phyloP scores from a whole-genome alignment of 2,888 invertebrate genomes.

The Nebria salina region DNA sequence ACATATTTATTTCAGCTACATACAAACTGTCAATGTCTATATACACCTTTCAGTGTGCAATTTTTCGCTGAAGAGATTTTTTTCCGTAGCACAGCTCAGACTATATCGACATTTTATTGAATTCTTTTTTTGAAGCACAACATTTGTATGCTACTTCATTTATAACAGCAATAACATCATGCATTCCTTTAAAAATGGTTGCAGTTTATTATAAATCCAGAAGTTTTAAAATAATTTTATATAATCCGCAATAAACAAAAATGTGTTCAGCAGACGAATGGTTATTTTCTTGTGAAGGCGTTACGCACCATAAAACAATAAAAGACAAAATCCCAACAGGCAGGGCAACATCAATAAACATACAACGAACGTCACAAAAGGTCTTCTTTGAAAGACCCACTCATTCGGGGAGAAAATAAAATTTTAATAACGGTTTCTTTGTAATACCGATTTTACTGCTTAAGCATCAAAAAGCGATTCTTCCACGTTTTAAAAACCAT shows the following conservation, averaged over 20 bases:
- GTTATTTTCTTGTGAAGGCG: slow-evolving; percentile 21
- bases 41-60: too few species aligned
- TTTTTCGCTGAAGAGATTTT: too few species aligned
- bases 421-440: slow-evolving; percentile 44
- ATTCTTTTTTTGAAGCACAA: not conserved
- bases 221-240: slow-evolving; percentile 13
- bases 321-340: slow-evolving; percentile 24
- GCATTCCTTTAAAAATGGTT: not conserved
- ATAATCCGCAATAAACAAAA: slow-evolving; percentile 23
- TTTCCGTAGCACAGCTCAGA: too few species aligned
- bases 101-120: not conserved
- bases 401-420: slow-evolving; percentile 28
- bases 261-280: not conserved
- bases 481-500: slow-evolving; percentile 4
- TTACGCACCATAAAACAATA: slow-evolving; percentile 41
- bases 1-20: too few species aligned
- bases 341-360: slow-evolving; percentile 34
- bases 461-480: slow-evolving; percentile 17
- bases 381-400: slow-evolving; percentile 32
- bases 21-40: too few species aligned
- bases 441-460: slow-evolving; percentile 31
- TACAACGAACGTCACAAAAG: slow-evolving; percentile 15
- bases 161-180: not conserved
- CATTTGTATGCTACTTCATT: not conserved
- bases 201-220: not conserved